Base-by-base conservation (phyloP, 30 jellyfish, hydroid and myxozoan genomes). In the Chrysaora quinquecirrha region DNA sequence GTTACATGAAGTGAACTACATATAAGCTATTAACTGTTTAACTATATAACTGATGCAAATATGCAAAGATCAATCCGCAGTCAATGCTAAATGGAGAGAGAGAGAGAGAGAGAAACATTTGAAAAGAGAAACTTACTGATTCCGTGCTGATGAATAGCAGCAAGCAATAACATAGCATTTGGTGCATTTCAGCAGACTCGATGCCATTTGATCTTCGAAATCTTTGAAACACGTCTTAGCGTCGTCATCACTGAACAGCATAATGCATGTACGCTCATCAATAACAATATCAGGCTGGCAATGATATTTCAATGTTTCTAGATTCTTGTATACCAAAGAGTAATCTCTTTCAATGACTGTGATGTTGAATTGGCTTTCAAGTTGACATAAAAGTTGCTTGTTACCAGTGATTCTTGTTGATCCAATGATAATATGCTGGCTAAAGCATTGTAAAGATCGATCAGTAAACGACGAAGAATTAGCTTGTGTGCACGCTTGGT, bases 211-310 rank as follows among this genome's bases (percentile, higher is more conserved):
- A 10, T 64, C 52, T 7, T 64, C 35, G 54, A 65, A 1, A 24
- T 61, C 10, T 22, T 60, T 48, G 18, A 58, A 1, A 58, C 56
- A 47, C 1, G 18, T 20, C 6, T 23, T 19, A 4, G 30, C 25
- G 6, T 35, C 33, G 16, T 11, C 64, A 29, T 76, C 78, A 48
- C 34, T 30, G 54, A 60, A 29, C 54, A 89, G 46, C 2, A 83
- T 19, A 16, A 89, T 67, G 4, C 91, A 84, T 21, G 97, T 89
- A 7, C 91, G 76, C 43, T 82, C 95, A 56, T 82, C 95, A 16
- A 89, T 80, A 10, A 82, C 52, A 30, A 89, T 66, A 64, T 89
- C 97, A 38, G 97, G 97, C 54, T 89, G 97, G 28, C 20, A 22
- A 28, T 30, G 75, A 56, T 1, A 82, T 54, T 52, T 75, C 49